phyloP scores from a whole-genome alignment of 2,797 vertebrate species.

The Pogonophryne albipinna region DNA sequence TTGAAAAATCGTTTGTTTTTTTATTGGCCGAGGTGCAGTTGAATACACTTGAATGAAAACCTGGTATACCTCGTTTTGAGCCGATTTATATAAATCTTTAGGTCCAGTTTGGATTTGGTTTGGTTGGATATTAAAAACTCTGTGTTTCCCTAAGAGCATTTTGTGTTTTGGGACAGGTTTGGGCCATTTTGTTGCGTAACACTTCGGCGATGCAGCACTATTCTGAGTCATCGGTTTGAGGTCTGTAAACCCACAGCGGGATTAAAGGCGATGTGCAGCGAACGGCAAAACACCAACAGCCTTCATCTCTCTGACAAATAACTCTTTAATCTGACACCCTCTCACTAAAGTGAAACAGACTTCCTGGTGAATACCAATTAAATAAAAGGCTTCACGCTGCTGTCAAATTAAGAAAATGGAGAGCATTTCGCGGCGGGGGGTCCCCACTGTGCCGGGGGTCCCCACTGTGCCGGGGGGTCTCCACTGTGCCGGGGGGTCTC shows the following conservation, averaged over 20 bases:
- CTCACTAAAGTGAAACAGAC: slow-evolving; percentile 60
- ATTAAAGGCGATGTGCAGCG: slow-evolving; percentile 55
- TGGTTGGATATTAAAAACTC: too few species aligned
- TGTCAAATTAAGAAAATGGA: too few species aligned
- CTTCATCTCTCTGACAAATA: slow-evolving; percentile 59
- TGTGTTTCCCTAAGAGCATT: too few species aligned
- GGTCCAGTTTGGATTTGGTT: too few species aligned
- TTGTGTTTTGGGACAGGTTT: too few species aligned
- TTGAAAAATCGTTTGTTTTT: too few species aligned
- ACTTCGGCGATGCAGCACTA: slow-evolving; percentile 21
- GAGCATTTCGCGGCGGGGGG: slow-evolving; percentile 28
- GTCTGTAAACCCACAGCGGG: slow-evolving; percentile 52
- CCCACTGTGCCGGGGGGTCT: too few species aligned
- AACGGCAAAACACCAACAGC: slow-evolving; percentile 23
- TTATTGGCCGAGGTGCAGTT: too few species aligned
- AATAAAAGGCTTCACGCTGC: slow-evolving; percentile 52
- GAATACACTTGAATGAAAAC: too few species aligned
- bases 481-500: slow-evolving; percentile 5
- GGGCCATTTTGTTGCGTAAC: too few species aligned
- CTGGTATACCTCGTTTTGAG: too few species aligned
- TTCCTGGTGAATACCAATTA: slow-evolving; percentile 69
- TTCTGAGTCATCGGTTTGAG: slow-evolving; percentile 75
- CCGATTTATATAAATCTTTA: too few species aligned
- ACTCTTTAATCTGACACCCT: slow-evolving; percentile 66
- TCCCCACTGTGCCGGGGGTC: slow-evolving; percentile 5